phyloP scores from a whole-genome alignment of 2,113 vertebrate genomes.

The Tychaedon coryphoeus region DNA sequence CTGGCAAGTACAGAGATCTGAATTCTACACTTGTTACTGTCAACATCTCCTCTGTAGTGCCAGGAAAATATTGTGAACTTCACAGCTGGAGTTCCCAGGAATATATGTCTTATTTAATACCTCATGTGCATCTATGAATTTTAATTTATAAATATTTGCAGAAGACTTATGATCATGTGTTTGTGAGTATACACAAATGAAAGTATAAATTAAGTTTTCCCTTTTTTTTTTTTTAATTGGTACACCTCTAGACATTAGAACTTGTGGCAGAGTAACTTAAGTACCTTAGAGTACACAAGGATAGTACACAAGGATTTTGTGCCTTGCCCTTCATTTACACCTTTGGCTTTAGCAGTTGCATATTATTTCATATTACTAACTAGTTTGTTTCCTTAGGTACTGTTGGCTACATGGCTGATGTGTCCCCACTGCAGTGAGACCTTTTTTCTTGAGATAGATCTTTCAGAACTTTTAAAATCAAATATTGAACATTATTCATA shows the following conservation, averaged over 20 bases:
- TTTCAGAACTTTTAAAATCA: not conserved
- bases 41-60: not conserved
- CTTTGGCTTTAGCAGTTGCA: not conserved
- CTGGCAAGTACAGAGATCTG: not conserved
- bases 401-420: not conserved
- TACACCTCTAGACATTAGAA: not conserved
- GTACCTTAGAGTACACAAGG: not conserved
- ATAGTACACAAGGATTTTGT: not conserved
- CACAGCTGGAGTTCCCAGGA: not conserved
- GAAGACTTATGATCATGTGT: not conserved
- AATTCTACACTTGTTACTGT: not conserved
- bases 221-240: not conserved
- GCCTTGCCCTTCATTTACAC: not conserved
- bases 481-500: not conserved
- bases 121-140: not conserved
- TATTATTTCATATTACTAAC: not conserved
- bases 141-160: not conserved
- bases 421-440: not conserved
- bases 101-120: not conserved
- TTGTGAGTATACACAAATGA: not conserved
- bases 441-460: not conserved
- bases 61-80: not conserved
- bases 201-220: not conserved
- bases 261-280: not conserved
- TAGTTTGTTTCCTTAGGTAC: not conserved